Conservation (phyloP, 2,113 vertebrate genomes). For the Clupea harengus region DNA sequence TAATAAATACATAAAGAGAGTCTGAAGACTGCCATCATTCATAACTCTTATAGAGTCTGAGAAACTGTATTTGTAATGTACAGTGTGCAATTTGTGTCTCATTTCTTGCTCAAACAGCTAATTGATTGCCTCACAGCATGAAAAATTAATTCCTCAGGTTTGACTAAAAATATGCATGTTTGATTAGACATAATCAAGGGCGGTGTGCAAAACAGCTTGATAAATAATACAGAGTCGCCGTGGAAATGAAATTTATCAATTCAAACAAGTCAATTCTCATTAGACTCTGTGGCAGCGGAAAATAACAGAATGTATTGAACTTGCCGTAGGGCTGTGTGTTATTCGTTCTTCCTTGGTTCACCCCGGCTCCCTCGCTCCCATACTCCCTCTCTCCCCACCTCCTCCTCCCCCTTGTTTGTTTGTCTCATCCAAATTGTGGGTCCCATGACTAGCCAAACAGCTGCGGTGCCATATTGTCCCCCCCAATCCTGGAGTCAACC, state of each 20-base stretch:
- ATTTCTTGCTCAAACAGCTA: neutral
- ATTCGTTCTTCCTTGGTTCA: neutral
- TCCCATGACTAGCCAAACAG: constrained; percentile 31
- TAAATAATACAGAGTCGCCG: constrained; percentile 34
- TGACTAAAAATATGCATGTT: constrained; percentile 25
- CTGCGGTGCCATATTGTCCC: constrained; percentile 41
- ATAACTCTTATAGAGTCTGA: neutral
- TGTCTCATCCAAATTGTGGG: constrained; percentile 8
- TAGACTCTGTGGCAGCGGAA: constrained; percentile 16
- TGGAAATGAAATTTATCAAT: constrained; percentile 43
- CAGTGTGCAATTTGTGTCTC: neutral
- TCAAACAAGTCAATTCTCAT: constrained; percentile 47
- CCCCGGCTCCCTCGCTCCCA: neutral
- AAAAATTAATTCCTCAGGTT: constrained; percentile 27
- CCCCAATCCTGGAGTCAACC: constrained; percentile 32
- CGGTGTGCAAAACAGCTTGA: constrained; percentile 34
- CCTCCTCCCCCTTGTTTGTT: neutral
- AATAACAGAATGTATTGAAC: constrained; percentile 22
- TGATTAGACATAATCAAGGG: constrained; percentile 46
- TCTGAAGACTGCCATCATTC: neutral
- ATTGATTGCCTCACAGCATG: constrained; percentile 21
- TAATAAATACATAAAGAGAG: neutral
- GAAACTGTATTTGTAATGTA: neutral
- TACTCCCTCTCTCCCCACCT: neutral
- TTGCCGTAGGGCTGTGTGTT: neutral